Evolutionary conservation across 2,113 vertebrate genomes (phyloP), one percentile per base, ranked within the genome.

Genomic region (Mesoclemmys tuberculata): DNA sequence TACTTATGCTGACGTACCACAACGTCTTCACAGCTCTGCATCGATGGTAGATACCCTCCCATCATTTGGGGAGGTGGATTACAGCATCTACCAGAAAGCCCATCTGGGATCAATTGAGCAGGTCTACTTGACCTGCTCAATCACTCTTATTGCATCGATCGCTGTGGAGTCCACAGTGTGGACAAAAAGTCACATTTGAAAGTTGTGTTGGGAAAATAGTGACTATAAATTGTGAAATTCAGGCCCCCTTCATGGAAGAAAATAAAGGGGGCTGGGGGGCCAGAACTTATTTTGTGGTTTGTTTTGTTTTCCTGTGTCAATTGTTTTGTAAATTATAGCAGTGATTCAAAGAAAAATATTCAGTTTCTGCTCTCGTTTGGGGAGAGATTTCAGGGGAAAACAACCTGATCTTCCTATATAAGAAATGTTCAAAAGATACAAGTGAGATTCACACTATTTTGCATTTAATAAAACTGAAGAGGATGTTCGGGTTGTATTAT

Each of bases 301-400:
- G 44, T 35, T 8, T 51, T 27, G 46, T 84, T 78, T 10, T 5
- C 35, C 82, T 77, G 51, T 35, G 55, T 90, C 27, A 10, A 52
- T 94, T 88, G n/a, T 82, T 95, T 94, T 85, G 78, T 16, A 80
- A 91, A 90, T 75, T n/a, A n/a, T 68, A n/a, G 13, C 64, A 68
- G 31, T 64, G 93, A 80, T 78, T 84, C 14, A 90, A 89, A 75
- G 90, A 93, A 87, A 89, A 0, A 0, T 38, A 71, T 7, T 27
- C 12, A 90, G 82, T 80, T 90, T 90, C 18, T 89, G 0, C 79
- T 89, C n/a, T 71, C 10, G 74, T 8, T 44, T 90, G 44, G 24
- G 38, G 24, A 85, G 88, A 84, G 71, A 44, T 75, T 75, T 68
- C 4, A 18, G 24, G 24, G 38, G 22, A 77, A 29, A 29, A 44